A percentile compares a stretch with the other conserved stretches of the same genome.
Conservation (phyloP, 2,888 invertebrate species). For the Leptarthrus brevirostris region DNA sequence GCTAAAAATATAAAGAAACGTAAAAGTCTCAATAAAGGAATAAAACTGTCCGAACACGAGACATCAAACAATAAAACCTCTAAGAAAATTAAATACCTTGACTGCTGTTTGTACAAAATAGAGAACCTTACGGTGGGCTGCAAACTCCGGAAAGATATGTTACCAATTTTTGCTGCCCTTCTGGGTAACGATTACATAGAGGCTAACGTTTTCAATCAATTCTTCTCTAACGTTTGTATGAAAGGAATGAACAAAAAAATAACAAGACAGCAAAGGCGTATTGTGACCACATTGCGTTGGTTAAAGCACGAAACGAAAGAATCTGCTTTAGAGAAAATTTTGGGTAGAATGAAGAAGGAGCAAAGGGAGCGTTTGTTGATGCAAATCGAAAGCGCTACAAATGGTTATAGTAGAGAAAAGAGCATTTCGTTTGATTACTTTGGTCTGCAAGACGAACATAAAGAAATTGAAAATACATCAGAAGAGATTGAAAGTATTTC, state of each 20-base stretch:
- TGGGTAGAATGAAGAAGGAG: conserved; percentile 72
- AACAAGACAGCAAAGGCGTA: conserved; percentile 75
- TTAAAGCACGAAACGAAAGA: conserved; percentile 77
- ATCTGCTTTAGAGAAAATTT: conserved; percentile 75
- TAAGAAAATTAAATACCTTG: conserved; percentile 65
- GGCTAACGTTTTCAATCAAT: conserved; percentile 74
- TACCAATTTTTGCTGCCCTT: conserved; percentile 85
- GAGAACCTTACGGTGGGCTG: conserved; percentile 76
- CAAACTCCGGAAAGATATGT: conserved; percentile 73
- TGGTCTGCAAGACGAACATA: conserved; percentile 58
- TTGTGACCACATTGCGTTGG: conserved; percentile 81
- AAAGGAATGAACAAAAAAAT: conserved; percentile 64
- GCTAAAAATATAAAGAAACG: conserved; percentile 62
- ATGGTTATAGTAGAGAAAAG: conserved; percentile 73
- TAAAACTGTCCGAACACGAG: neutral
- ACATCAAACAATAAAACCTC: conserved; percentile 53
- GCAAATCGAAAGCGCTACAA: conserved; percentile 73
- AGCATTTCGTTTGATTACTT: conserved; percentile 74
- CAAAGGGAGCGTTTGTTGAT: conserved; percentile 69
- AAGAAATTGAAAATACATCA: neutral
- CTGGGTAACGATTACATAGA: conserved; percentile 92
- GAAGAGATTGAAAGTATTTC: no score
- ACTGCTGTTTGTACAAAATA: conserved; percentile 79
- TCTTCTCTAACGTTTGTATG: conserved; percentile 68
- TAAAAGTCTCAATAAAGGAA: conserved; percentile 57